Percentiles rank a stretch among this genome's conserved stretches.
These are phyloP conservation scores for Coccyzus lansbergi DNA, from an alignment of 2,797 vertebrate species.

Conservation along the genomic window DNA sequence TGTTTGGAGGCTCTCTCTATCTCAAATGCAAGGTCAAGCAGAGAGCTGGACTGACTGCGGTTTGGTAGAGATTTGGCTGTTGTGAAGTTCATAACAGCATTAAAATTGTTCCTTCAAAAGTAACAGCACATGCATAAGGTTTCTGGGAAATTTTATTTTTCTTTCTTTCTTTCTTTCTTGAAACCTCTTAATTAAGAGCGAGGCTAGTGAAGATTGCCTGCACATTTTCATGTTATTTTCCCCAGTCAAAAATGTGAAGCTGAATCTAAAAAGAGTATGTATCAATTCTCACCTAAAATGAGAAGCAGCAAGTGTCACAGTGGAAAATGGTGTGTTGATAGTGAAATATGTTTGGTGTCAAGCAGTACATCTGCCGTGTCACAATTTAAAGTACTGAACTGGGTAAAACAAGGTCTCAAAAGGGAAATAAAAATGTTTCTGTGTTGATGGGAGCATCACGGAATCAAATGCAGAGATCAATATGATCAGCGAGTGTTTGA, in stretches of 20 bases:
- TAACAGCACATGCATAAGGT: no score
- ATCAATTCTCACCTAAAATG: not conserved
- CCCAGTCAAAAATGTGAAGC: not conserved
- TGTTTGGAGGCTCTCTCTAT: no score
- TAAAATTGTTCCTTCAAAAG: no score
- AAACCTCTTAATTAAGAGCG: not conserved
- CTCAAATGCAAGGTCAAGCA: no score
- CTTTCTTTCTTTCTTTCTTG: no score
- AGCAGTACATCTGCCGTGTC: slow-evolving; percentile 34
- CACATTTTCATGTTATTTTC: not conserved
- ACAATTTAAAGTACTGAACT: not conserved
- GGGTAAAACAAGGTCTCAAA: not conserved
- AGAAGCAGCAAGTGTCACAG: not conserved
- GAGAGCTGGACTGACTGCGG: no score
- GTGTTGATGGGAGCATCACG: no score
- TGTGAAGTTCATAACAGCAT: no score
- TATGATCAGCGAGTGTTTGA: no score
- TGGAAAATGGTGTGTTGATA: not conserved
- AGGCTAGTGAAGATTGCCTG: not conserved
- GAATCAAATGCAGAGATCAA: no score
- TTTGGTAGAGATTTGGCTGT: no score
- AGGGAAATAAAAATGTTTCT: not conserved
- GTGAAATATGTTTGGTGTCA: not conserved
- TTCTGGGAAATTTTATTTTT: no score
- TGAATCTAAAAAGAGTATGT: not conserved